Percentiles rank a stretch among this genome's conserved stretches.
Conservation (phyloP, 2,888 invertebrate species). For the Thymelicus sylvestris region DNA sequence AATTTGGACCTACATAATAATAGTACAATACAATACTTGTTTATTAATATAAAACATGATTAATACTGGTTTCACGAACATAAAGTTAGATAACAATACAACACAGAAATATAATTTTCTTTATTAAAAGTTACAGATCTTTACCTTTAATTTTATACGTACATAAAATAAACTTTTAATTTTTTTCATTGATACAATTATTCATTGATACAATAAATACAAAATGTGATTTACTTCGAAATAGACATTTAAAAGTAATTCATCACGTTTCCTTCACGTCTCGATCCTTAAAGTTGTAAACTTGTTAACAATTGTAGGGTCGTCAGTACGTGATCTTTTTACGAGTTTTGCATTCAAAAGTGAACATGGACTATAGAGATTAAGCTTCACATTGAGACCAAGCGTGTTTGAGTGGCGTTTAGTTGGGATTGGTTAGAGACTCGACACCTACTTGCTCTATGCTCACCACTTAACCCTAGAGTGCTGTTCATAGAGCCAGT, state of each 20-base stretch:
- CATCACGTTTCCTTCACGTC: conserved; percentile 32
- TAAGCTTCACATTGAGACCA: conserved; percentile 26
- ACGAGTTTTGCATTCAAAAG: conserved; percentile 31
- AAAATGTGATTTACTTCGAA: background rate
- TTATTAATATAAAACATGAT: no score
- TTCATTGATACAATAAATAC: no score
- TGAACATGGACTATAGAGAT: conserved; percentile 27
- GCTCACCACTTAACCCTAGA: conserved; percentile 22
- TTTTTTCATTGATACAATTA: no score
- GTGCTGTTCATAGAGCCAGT: background rate
- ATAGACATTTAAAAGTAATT: conserved; percentile 10
- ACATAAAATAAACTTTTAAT: no score
- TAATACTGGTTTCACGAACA: background rate
- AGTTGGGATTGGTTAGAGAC: conserved; percentile 26
- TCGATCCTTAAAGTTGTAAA: conserved; percentile 32
- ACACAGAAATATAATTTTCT: no score
- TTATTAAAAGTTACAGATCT: conserved; percentile 1
- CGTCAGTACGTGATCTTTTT: conserved; percentile 35
- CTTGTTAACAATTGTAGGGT: conserved; percentile 37
- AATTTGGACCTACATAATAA: no score
- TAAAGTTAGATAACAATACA: background rate
- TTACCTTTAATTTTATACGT: no score
- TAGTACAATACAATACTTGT: no score
- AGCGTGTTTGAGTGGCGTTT: conserved; percentile 36
- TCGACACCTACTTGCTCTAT: conserved; percentile 29